phyloP scores from a whole-genome alignment of 2,888 invertebrate genomes.

The Muschampia plurimacula region DNA sequence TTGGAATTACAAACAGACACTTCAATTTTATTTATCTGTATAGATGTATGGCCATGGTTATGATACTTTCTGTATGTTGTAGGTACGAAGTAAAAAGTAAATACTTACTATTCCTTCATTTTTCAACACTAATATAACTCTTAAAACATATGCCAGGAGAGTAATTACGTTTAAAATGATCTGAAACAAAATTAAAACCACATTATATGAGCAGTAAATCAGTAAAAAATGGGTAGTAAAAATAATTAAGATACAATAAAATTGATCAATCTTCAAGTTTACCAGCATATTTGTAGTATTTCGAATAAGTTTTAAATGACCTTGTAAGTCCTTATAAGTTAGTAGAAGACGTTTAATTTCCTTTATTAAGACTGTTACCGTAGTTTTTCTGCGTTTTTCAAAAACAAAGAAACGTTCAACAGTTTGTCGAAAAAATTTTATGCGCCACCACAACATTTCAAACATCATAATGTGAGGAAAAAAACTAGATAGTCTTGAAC shows the following conservation, averaged over 20 bases:
- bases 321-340: background rate
- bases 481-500: background rate
- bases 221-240: no score
- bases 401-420: no score
- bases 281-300: background rate
- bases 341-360: background rate
- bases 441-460: constrained; percentile 3
- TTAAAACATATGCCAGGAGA: background rate
- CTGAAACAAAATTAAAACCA: background rate
- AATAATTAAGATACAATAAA: no score
- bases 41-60: no score
- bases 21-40: no score
- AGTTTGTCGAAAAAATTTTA: background rate
- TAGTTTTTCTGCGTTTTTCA: background rate
- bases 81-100: background rate
- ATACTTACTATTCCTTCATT: background rate
- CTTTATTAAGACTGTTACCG: background rate
- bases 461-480: background rate
- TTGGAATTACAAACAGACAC: no score
- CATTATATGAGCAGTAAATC: no score
- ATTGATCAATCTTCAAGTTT: background rate
- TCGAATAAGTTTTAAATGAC: background rate
- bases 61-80: background rate
- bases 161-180: background rate
- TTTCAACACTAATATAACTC: background rate